A percentile compares a stretch with the other conserved stretches of the same genome.
phyloP scores from a whole-genome alignment of 2,113 vertebrate genomes.

The Gasterosteus aculeatus region DNA sequence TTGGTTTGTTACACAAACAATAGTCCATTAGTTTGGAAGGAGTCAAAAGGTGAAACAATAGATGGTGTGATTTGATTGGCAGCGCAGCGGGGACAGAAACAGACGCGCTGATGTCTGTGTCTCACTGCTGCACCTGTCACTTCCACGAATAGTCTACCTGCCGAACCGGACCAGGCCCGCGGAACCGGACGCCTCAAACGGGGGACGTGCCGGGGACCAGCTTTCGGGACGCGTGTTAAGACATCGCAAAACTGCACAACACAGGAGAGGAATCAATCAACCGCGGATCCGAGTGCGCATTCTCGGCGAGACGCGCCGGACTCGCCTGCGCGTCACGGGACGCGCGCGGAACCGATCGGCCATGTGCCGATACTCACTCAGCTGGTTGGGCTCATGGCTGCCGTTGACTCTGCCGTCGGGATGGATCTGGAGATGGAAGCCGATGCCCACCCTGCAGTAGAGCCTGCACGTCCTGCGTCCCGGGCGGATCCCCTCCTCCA shows the following conservation, averaged over 20 bases:
- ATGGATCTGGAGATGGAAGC: conserved; percentile 97
- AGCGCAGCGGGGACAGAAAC: conserved; percentile 55
- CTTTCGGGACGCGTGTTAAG: conserved; percentile 27
- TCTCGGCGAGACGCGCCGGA: conserved; percentile 27
- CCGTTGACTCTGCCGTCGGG: conserved; percentile 95
- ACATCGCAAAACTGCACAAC: background rate
- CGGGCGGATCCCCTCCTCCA: conserved; percentile 73
- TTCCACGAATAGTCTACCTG: conserved; percentile 73
- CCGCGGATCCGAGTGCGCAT: conserved; percentile 15
- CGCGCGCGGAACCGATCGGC: background rate
- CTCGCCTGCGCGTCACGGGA: conserved; percentile 22
- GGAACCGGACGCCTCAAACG: conserved; percentile 36
- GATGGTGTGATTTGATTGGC: background rate
- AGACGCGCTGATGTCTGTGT: conserved; percentile 53
- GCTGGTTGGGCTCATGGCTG: conserved; percentile 89
- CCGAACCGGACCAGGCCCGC: conserved; percentile 55
- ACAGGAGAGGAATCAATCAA: background rate
- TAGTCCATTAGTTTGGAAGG: background rate
- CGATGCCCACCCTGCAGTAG: conserved; percentile 95
- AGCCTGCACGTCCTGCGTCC: conserved; percentile 93
- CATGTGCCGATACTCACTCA: conserved; percentile 86
- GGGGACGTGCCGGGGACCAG: conserved; percentile 23
- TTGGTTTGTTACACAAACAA: background rate
- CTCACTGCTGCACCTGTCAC: conserved; percentile 77
- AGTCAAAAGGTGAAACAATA: background rate